Evolutionary conservation across 2,888 invertebrate species (phyloP).

Genomic region (Temnothorax ravouxi): DNA sequence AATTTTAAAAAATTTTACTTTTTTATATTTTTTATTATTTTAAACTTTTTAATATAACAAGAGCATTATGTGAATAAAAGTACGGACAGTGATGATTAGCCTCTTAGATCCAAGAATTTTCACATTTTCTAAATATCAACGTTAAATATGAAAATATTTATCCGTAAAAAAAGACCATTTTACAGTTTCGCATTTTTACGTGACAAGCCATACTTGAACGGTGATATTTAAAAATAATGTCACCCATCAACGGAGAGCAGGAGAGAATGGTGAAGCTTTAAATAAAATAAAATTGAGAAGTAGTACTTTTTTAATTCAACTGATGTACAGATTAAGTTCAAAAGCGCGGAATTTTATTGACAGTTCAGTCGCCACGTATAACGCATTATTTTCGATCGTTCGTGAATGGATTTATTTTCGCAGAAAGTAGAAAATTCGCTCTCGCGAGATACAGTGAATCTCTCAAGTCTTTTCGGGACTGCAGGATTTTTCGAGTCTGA

Average conservation of each 20-base stretch:
- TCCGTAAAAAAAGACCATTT: background rate
- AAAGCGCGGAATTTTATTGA: conserved; percentile 7
- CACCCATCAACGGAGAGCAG: background rate
- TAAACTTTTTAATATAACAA: no score
- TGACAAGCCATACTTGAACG: background rate
- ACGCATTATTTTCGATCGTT: background rate
- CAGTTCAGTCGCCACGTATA: background rate
- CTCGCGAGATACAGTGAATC: background rate
- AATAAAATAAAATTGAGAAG: conserved; percentile 4
- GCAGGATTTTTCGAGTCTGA: background rate
- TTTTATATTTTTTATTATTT: no score
- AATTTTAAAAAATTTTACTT: no score
- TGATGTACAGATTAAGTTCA: background rate
- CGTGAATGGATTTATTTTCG: background rate
- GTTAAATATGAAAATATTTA: conserved; percentile 2
- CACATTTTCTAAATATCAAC: background rate
- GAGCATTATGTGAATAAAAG: no score
- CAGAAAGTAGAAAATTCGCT: background rate
- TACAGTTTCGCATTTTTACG: background rate
- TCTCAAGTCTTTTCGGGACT: no score
- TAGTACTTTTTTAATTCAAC: background rate
- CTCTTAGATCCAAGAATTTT: no score
- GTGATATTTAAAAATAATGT: conserved; percentile 29
- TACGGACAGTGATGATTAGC: no score
- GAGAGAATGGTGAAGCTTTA: background rate